Evolutionary conservation across 2,113 vertebrate genomes (phyloP), one percentile per base, ranked within the genome.

Genomic region (Spea multiplicata): DNA sequence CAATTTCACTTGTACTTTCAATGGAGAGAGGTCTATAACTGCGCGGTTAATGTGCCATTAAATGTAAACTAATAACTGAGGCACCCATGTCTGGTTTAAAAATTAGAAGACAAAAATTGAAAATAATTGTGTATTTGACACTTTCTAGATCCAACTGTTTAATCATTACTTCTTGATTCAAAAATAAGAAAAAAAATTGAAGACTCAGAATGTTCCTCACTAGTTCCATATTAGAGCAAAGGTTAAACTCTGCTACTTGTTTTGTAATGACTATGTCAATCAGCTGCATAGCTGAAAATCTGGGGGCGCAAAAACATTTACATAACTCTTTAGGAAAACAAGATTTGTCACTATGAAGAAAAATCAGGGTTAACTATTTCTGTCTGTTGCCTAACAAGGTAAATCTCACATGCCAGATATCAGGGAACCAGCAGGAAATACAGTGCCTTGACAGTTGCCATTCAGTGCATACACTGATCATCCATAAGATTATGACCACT

Each of bases 151-250:
- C 14, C 8, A 1, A 76, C 13, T 44, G 84, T 73, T 91, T 91
- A 93, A 92, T 89, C 80, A 91, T 87, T 70, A 70, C 67, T 69
- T 61, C 14, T 61, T n/a, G 13, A 64, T 7, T 79, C 81, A 75
- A 76, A 74, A 73, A 80, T 82, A 82, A 81, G 62, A 49, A 45
- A 13, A n/a, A 14, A 75, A 44, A 59, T 17, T 66, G 62, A 6
- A 16, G n/a, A 79, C 81, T 80, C 84, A 81, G 67, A 64, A 12
- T 71, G 86, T 86, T 82, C 73, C 82, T 82, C 84, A 79, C 67
- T 77, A 64, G 59, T 9, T 74, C 71, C 81, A 85, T 83, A 81
- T 10, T 47, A 84, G 88, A 83, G 86, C 88, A 91, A 91, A 93
- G 90, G 90, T 88, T 86, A 88, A 85, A 81, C 69, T 10, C 9